A percentile compares a stretch with the other conserved stretches of the same genome.
Evolutionary conservation across 2,113 vertebrate species (phyloP).

Genomic region (Illadopsis cleaveri): DNA sequence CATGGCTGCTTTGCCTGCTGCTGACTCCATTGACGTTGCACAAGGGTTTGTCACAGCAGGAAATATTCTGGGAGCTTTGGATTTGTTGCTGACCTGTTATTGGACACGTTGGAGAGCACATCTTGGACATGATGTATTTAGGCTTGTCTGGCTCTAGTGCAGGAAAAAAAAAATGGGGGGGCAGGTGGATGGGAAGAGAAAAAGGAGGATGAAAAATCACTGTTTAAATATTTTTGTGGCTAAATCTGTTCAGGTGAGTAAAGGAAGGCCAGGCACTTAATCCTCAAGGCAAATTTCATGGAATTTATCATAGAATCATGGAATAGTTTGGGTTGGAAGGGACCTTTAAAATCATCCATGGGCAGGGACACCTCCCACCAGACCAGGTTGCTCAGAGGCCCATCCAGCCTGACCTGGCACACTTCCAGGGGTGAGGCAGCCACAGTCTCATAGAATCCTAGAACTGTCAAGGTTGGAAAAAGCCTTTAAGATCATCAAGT

Average conservation of each 20-base stretch:
- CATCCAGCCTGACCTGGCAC: not conserved
- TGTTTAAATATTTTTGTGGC: not conserved
- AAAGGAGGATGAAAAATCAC: not conserved
- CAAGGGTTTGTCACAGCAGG: conserved; percentile 44
- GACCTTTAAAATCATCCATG: not conserved
- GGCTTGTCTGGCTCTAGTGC: conserved; percentile 20
- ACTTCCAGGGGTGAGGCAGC: not conserved
- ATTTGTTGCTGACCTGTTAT: not conserved
- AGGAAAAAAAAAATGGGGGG: accelerated
- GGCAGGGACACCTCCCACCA: not conserved
- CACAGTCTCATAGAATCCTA: not conserved
- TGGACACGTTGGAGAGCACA: conserved; percentile 19
- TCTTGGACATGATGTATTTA: conserved; percentile 43
- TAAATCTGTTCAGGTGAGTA: not conserved
- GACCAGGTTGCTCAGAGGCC: not conserved
- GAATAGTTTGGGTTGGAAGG: not conserved
- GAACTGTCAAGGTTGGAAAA: not conserved
- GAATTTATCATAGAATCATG: not conserved
- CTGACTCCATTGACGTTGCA: conserved; percentile 44
- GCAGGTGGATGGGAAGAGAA: accelerated
- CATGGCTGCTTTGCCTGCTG: not conserved
- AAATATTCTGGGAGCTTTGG: not conserved
- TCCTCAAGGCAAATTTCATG: not conserved
- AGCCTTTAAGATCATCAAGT: not conserved
- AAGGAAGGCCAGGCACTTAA: not conserved